Percentiles rank a stretch among this genome's conserved stretches.
These are phyloP conservation scores for Sitobion miscanthi DNA, from an alignment of 1,140 invertebrate genomes.

Conservation along the genomic window DNA sequence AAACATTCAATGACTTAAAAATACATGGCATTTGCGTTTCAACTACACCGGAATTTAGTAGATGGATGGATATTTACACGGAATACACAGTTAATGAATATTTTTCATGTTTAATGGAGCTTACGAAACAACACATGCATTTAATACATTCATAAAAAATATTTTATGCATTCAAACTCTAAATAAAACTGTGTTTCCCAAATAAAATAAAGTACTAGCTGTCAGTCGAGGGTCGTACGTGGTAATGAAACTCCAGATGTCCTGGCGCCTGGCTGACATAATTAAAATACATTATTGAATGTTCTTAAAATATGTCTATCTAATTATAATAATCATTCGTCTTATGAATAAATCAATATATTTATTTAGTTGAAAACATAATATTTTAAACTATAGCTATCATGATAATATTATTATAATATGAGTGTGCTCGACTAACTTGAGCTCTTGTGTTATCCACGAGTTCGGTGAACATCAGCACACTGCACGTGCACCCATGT, in stretches of 20 bases:
- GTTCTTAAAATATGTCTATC: not conserved
- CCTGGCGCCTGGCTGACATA: accelerated
- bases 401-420: not conserved
- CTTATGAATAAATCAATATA: not conserved
- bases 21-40: not conserved
- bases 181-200: not conserved
- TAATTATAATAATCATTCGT: not conserved
- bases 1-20: not conserved
- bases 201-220: not conserved
- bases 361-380: not conserved
- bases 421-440: not conserved
- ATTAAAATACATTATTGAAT: not conserved
- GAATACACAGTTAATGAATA: not conserved
- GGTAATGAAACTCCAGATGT: not conserved
- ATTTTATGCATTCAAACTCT: not conserved
- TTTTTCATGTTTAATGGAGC: not conserved
- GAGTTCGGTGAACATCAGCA: not conserved
- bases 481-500: not conserved
- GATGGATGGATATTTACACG: not conserved
- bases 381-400: not conserved
- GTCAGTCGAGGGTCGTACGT: accelerated
- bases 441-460: accelerated
- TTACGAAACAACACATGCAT: not conserved
- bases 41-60: not conserved
- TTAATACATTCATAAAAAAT: not conserved